Evolutionary conservation across 2,797 vertebrate genomes (phyloP).

Genomic region (Ceryle rudis): DNA sequence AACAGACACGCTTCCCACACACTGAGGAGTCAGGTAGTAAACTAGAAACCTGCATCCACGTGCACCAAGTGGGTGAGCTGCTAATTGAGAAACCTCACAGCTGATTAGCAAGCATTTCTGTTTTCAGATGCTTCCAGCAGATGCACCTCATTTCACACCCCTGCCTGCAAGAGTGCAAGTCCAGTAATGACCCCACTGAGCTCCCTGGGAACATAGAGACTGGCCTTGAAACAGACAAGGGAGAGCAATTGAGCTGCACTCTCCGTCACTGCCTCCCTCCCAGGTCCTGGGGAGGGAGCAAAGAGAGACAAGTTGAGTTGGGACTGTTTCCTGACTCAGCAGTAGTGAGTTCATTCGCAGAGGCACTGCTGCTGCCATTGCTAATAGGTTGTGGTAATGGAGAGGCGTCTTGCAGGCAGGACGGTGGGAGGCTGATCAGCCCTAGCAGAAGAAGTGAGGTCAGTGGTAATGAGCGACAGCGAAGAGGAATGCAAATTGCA

Average conservation of each 20-base stretch:
- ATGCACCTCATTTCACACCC: background rate
- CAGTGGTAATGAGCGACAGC: conserved; percentile 71
- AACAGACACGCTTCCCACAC: background rate
- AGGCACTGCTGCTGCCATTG: conserved; percentile 10
- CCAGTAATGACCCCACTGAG: background rate
- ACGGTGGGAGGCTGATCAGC: conserved; percentile 44
- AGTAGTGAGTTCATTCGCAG: background rate
- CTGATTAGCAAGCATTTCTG: background rate
- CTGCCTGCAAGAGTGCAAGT: background rate
- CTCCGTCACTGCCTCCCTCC: background rate
- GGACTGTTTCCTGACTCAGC: conserved; percentile 59
- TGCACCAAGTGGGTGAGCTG: background rate
- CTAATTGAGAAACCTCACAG: background rate
- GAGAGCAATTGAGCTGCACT: background rate
- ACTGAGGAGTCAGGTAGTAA: background rate
- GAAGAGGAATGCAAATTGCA: conserved; percentile 77
- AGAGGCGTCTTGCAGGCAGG: conserved; percentile 28
- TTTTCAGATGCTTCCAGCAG: background rate
- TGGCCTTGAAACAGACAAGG: background rate
- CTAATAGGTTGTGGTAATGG: conserved; percentile 60
- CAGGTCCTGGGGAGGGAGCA: background rate
- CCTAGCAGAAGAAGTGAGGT: conserved; percentile 71
- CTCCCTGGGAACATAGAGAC: background rate
- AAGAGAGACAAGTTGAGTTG: background rate
- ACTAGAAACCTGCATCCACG: background rate